phyloP scores from a whole-genome alignment of 2,888 invertebrate species.

The Eristalis pertinax region DNA sequence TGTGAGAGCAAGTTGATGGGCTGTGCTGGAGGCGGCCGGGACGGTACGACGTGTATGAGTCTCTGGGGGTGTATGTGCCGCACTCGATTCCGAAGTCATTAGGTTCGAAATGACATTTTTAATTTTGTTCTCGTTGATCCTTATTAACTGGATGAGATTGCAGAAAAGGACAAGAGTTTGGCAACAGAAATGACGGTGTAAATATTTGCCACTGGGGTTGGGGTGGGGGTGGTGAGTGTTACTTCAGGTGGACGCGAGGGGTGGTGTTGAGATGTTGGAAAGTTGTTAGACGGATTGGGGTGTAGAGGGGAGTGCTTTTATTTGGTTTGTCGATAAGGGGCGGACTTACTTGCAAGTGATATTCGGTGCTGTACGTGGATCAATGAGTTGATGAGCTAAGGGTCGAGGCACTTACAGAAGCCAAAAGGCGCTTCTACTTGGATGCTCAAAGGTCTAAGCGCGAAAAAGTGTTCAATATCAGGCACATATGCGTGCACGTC shows the following conservation, averaged over 20 bases:
- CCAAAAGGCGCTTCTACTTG: too few species aligned
- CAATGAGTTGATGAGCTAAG: too few species aligned
- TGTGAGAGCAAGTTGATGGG: conserved; percentile 39
- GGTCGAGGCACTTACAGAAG: too few species aligned
- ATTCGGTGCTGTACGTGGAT: too few species aligned
- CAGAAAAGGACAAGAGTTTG: conserved; percentile 36
- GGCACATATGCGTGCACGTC: too few species aligned
- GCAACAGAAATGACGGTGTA: conserved; percentile 35
- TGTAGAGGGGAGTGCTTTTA: too few species aligned
- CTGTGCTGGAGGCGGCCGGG: background rate
- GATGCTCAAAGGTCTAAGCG: too few species aligned
- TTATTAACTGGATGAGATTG: conserved; percentile 60
- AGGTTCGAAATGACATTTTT: conserved; percentile 69
- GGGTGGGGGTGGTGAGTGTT: background rate
- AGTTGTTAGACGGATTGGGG: background rate
- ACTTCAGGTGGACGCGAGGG: background rate
- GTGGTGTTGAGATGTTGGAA: background rate
- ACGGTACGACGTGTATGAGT: conserved; percentile 20
- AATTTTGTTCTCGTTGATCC: conserved; percentile 59
- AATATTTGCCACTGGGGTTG: background rate
- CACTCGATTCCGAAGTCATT: conserved; percentile 51
- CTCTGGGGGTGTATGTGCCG: conserved; percentile 57
- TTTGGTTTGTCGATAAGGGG: too few species aligned
- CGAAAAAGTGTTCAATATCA: too few species aligned
- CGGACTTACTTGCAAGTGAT: too few species aligned